These are phyloP conservation scores for Zaprionus bogoriensis DNA, from an alignment of 2,888 invertebrate species.

Conservation along the genomic window DNA sequence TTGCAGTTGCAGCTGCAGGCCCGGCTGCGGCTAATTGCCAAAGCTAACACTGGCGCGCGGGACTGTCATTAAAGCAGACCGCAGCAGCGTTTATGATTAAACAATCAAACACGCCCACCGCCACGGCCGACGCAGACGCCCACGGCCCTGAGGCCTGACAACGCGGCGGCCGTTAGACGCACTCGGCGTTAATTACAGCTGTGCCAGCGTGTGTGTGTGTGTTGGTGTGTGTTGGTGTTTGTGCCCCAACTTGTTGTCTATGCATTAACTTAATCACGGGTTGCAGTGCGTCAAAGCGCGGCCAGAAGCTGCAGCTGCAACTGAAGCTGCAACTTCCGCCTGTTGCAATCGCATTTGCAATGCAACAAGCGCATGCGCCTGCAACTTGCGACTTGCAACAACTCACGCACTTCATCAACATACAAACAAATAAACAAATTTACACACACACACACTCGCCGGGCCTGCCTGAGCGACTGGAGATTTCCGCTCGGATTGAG, in stretches of 20 bases:
- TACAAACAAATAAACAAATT: constrained; percentile 1
- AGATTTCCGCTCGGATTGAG: constrained; percentile 79
- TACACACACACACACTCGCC: not conserved
- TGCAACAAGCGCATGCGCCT: constrained; percentile 31
- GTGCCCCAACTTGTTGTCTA: constrained; percentile 39
- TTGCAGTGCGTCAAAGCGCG: constrained; percentile 58
- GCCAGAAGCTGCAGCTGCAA: constrained; percentile 29
- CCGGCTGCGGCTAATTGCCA: constrained; percentile 51
- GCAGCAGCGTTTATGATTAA: constrained; percentile 61
- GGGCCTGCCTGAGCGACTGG: constrained; percentile 28
- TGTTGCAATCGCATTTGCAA: constrained; percentile 44
- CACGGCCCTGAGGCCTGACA: constrained; percentile 43
- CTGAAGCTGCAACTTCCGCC: constrained; percentile 44
- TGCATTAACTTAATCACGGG: constrained; percentile 66
- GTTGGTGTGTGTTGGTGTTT: not conserved
- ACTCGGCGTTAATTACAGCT: constrained; percentile 61
- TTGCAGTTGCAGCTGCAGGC: no score
- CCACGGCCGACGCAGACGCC: constrained; percentile 50
- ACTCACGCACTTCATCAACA: constrained; percentile 46
- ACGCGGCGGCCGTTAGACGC: constrained; percentile 61
- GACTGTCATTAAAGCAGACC: constrained; percentile 60
- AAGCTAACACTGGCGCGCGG: constrained; percentile 42
- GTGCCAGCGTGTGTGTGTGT: not conserved
- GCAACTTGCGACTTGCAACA: constrained; percentile 10
- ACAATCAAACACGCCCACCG: constrained; percentile 69